Evolutionary conservation across 2,113 vertebrate species (phyloP).

Genomic region (Cromileptes altivelis): DNA sequence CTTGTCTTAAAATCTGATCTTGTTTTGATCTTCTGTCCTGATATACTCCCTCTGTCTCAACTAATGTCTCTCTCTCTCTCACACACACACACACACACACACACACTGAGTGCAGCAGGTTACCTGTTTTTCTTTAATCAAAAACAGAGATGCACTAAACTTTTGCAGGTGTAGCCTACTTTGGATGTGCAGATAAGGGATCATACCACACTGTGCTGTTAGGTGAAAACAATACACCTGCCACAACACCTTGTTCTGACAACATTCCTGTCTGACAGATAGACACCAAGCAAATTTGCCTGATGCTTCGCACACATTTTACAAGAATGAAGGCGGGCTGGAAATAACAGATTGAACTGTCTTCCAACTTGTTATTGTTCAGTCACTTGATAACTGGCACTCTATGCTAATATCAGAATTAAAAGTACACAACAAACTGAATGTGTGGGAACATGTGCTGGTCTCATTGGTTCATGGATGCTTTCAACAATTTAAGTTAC

Average conservation of each 20-base stretch:
- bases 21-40: background rate
- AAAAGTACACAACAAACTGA: background rate
- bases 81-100: background rate
- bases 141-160: background rate
- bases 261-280: slow-evolving; percentile 34
- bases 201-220: background rate
- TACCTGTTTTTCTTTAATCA: background rate
- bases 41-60: background rate
- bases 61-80: background rate
- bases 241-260: slow-evolving; percentile 5
- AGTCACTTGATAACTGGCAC: background rate
- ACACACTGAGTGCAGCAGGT: background rate
- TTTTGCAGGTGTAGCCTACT: background rate
- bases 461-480: background rate
- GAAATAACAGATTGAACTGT: background rate
- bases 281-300: background rate
- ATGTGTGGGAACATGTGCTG: background rate
- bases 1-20: background rate
- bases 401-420: background rate
- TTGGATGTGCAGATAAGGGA: background rate
- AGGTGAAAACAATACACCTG: slow-evolving; percentile 4
- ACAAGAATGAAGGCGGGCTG: slow-evolving; percentile 61
- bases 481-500: background rate
- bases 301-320: background rate
- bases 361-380: background rate